Evolutionary conservation across 2,113 vertebrate species (phyloP).

Genomic region (Hypanus sabinus): DNA sequence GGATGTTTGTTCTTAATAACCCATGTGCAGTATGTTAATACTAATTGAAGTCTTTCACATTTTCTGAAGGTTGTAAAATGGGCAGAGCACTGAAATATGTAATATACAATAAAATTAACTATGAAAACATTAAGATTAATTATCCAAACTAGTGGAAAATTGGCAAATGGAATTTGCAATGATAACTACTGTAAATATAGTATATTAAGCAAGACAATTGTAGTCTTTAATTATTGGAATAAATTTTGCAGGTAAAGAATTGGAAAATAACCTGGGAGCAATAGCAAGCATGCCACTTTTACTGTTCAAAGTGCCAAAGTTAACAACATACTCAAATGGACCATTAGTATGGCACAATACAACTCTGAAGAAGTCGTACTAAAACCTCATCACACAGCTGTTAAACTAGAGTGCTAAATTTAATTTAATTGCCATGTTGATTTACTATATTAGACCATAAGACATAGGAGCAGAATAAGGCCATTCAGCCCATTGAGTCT

Average conservation of each 20-base stretch:
- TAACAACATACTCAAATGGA: neutral
- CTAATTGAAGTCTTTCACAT: neutral
- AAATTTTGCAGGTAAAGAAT: neutral
- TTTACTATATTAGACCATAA: neutral
- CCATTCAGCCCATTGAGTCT: no score
- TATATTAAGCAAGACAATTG: neutral
- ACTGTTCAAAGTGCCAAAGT: neutral
- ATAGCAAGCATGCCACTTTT: neutral
- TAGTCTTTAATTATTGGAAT: neutral
- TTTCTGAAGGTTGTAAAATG: neutral
- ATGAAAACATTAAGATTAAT: neutral
- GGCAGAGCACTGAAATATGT: neutral
- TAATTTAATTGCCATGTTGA: neutral
- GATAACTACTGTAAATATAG: neutral
- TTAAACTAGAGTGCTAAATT: neutral
- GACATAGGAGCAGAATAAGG: no score
- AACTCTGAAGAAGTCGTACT: neutral
- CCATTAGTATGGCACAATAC: neutral
- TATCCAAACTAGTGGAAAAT: neutral
- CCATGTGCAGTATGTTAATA: neutral
- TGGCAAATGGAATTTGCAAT: neutral
- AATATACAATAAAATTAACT: neutral
- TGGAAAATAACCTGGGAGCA: neutral
- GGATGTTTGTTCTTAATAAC: neutral
- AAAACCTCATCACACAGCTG: neutral